These are phyloP conservation scores for Pluvianellus socialis DNA, from an alignment of 2,113 vertebrate species.

Conservation along the genomic window DNA sequence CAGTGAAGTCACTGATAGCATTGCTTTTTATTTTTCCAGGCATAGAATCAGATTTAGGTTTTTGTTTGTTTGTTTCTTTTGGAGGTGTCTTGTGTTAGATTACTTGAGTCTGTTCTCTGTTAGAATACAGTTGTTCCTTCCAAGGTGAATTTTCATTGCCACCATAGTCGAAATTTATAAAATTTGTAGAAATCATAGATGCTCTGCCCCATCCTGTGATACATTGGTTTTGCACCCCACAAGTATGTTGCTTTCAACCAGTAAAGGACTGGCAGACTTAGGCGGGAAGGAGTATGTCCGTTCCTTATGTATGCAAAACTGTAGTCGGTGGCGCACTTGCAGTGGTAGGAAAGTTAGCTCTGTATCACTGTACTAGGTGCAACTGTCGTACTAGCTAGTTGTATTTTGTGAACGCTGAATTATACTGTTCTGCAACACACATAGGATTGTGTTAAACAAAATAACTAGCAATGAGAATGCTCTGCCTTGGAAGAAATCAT, in stretches of 20 bases:
- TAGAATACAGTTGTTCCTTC: background rate
- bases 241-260: background rate
- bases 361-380: background rate
- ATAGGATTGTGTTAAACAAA: background rate
- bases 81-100: background rate
- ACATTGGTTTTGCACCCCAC: background rate
- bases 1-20: background rate
- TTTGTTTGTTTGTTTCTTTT: accelerated
- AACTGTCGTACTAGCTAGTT: background rate
- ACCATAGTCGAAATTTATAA: background rate
- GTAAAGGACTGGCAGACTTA: background rate
- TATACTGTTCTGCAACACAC: background rate
- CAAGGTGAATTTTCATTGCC: background rate
- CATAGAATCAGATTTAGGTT: background rate
- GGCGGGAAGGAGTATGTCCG: background rate
- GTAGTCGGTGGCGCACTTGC: background rate
- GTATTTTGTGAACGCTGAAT: background rate
- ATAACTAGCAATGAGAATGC: background rate
- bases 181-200: background rate
- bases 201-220: background rate
- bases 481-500: background rate
- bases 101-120: background rate
- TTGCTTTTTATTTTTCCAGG: background rate
- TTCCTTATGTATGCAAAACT: background rate
- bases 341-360: background rate